Conservation (phyloP, 2,888 invertebrate genomes). For the Saturnia japonica region DNA sequence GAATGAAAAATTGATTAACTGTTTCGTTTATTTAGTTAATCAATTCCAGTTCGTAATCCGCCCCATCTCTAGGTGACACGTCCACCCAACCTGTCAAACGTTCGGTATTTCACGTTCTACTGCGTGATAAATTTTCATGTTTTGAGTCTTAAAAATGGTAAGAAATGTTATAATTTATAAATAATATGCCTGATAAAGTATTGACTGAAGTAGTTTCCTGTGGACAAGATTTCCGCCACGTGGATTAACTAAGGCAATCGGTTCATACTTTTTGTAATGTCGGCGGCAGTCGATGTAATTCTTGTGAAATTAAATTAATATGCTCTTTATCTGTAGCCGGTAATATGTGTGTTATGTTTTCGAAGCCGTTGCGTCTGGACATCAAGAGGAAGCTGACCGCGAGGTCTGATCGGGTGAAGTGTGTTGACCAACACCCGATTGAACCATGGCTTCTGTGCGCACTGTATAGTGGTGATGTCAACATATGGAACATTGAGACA, state of each 20-base stretch:
- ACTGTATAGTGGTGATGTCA: slow-evolving; percentile 99
- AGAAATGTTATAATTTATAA: slow-evolving; percentile 44
- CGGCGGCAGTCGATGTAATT: slow-evolving; percentile 53
- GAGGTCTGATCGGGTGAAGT: slow-evolving; percentile 98
- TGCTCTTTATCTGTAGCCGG: slow-evolving; percentile 29
- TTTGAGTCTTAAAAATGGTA: slow-evolving; percentile 74
- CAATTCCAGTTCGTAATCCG: no score
- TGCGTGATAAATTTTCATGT: slow-evolving; percentile 69
- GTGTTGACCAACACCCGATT: slow-evolving; percentile 97
- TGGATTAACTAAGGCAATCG: slow-evolving; percentile 48
- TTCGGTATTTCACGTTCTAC: slow-evolving; percentile 55
- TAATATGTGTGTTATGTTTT: slow-evolving; percentile 52
- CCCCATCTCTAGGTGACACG: slow-evolving; percentile 73
- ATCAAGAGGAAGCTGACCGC: slow-evolving; percentile 99
- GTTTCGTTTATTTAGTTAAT: no score
- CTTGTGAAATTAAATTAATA: slow-evolving; percentile 39
- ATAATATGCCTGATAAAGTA: slow-evolving; percentile 29
- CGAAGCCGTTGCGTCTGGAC: slow-evolving; percentile 96
- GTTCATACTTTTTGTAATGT: slow-evolving; percentile 63
- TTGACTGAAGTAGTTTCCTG: slow-evolving; percentile 15
- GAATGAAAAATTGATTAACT: no score
- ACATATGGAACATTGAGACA: slow-evolving; percentile 99
- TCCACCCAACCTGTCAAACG: slow-evolving; percentile 74
- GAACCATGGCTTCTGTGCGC: slow-evolving; percentile 99
- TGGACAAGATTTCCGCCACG: slow-evolving; percentile 43